These are phyloP conservation scores for Diachasma alloeum DNA, from an alignment of 1,140 invertebrate species.

Conservation along the genomic window DNA sequence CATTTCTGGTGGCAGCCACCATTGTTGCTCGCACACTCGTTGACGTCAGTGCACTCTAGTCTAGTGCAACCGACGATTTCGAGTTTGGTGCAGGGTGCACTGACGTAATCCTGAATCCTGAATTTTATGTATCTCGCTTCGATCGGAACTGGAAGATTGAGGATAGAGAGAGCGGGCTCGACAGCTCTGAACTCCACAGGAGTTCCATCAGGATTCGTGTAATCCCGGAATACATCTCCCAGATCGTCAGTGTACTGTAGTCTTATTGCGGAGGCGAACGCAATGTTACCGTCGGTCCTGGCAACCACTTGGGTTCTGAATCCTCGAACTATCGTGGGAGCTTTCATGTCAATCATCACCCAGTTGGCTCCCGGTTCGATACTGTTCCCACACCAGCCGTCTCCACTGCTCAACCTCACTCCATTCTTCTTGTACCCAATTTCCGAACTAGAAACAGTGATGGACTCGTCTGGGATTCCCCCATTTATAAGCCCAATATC, in stretches of 20 bases:
- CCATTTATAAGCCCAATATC: slow-evolving; percentile 90
- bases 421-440: slow-evolving; percentile 82
- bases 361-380: slow-evolving; percentile 86
- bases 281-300: slow-evolving; percentile 78
- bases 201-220: slow-evolving; percentile 89
- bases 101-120: slow-evolving; percentile 88
- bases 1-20: slow-evolving; percentile 96
- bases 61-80: slow-evolving; percentile 94
- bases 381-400: slow-evolving; percentile 90
- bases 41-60: slow-evolving; percentile 90
- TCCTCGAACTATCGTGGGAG: slow-evolving; percentile 88
- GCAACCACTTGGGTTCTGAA: slow-evolving; percentile 89
- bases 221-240: slow-evolving; percentile 89
- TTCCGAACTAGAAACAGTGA: slow-evolving; percentile 85
- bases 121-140: slow-evolving; percentile 91
- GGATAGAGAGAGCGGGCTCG: slow-evolving; percentile 85
- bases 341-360: slow-evolving; percentile 87
- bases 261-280: slow-evolving; percentile 87
- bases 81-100: slow-evolving; percentile 87
- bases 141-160: slow-evolving; percentile 90
- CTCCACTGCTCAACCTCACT: slow-evolving; percentile 81
- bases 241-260: slow-evolving; percentile 89
- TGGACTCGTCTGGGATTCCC: slow-evolving; percentile 88
- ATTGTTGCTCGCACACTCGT: slow-evolving; percentile 89
- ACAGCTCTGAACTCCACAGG: slow-evolving; percentile 91